phyloP scores from a whole-genome alignment of 2,888 invertebrate genomes.

The Tanypteryx hageni region DNA sequence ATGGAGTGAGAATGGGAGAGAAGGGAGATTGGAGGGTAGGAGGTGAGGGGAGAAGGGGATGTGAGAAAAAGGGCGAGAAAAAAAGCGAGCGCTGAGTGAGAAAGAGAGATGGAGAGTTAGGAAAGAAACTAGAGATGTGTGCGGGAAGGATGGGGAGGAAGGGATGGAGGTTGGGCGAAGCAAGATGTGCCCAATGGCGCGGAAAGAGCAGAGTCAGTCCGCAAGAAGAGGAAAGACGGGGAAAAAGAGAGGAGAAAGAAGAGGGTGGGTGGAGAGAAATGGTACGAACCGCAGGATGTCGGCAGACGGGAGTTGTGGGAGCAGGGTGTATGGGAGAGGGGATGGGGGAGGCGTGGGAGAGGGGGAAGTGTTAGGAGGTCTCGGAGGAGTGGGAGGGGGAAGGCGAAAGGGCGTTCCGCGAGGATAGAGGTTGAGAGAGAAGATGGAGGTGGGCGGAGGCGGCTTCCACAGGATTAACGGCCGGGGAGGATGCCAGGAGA shows the following conservation, averaged over 20 bases:
- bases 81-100: slow-evolving; percentile 13
- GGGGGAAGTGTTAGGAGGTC: background rate
- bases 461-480: slow-evolving; percentile 30
- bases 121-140: background rate
- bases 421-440: background rate
- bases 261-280: background rate
- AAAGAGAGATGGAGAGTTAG: background rate
- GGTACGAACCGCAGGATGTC: slow-evolving; percentile 3
- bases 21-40: background rate
- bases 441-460: background rate
- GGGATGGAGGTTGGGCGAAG: background rate
- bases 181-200: slow-evolving; percentile 22
- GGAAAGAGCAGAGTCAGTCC: slow-evolving; percentile 16
- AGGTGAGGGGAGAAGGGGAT: background rate
- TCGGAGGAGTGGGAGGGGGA: background rate
- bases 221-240: too few species aligned
- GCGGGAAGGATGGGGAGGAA: background rate
- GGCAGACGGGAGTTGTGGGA: background rate
- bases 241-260: too few species aligned
- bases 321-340: background rate
- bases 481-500: slow-evolving; percentile 29
- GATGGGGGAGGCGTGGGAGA: background rate
- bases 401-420: slow-evolving; percentile 15
- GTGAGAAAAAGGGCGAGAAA: background rate
- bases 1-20: background rate